phyloP scores from a whole-genome alignment of 2,113 vertebrate species.

The Potamarius usumacintae region DNA sequence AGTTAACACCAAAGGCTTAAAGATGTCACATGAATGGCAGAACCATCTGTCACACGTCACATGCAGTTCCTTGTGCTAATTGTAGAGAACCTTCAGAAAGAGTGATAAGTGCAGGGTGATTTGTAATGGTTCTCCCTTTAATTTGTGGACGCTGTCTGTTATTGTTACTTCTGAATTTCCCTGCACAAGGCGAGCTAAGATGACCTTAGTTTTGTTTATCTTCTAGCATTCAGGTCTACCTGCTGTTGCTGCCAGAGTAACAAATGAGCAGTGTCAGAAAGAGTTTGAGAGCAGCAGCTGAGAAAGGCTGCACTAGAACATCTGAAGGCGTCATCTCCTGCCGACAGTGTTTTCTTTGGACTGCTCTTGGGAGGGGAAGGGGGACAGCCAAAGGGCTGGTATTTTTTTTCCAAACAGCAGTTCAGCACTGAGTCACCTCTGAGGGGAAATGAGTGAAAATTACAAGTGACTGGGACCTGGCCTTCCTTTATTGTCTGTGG shows the following conservation, averaged over 20 bases:
- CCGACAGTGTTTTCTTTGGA: conserved; percentile 50
- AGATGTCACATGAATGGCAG: conserved; percentile 21
- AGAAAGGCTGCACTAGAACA: conserved; percentile 31
- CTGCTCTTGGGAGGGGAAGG: conserved; percentile 21
- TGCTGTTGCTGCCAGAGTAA: conserved; percentile 30
- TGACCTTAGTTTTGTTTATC: conserved; percentile 22
- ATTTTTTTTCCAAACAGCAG: conserved; percentile 37
- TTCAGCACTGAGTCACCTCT: conserved; percentile 48
- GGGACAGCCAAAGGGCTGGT: conserved; percentile 37
- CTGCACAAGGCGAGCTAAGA: conserved; percentile 22
- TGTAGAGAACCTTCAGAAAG: conserved; percentile 33
- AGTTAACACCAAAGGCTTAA: conserved; percentile 29
- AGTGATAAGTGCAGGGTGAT: conserved; percentile 9
- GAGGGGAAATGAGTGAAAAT: conserved; percentile 44
- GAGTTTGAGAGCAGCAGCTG: conserved; percentile 34
- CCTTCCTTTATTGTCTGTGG: conserved; percentile 49
- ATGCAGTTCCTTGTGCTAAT: conserved; percentile 31
- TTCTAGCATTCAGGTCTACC: conserved; percentile 14
- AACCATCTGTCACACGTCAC: conserved; percentile 29
- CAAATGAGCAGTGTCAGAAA: conserved; percentile 36
- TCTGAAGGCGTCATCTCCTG: conserved; percentile 45
- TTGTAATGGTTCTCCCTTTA: conserved; percentile 23
- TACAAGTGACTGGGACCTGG: conserved; percentile 33
- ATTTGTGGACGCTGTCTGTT: conserved; percentile 34
- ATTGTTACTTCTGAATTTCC: conserved; percentile 4